Percentiles rank a stretch among this genome's conserved stretches.
These are phyloP conservation scores for Cabera pusaria DNA, from an alignment of 2,888 invertebrate genomes.

Conservation along the genomic window DNA sequence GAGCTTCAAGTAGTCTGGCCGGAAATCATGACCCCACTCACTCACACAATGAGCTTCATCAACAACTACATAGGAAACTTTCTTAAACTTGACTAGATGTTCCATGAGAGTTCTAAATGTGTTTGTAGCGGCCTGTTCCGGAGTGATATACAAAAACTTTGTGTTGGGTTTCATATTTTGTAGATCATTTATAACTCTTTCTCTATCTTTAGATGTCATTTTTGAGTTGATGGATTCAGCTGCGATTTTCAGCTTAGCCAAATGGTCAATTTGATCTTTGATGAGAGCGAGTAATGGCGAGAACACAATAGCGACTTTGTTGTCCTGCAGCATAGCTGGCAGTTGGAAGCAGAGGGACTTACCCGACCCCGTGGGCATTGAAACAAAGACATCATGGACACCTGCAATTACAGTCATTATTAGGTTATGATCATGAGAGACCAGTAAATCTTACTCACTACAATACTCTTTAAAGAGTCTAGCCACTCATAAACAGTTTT, in stretches of 20 bases:
- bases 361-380: slow-evolving; percentile 99
- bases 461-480: too few species aligned
- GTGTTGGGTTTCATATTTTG: slow-evolving; percentile 88
- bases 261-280: slow-evolving; percentile 97
- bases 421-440: too few species aligned
- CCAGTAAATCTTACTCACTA: too few species aligned
- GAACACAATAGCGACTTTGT: slow-evolving; percentile 95
- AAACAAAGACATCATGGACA: slow-evolving; percentile 95
- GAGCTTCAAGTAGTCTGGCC: slow-evolving; percentile 96
- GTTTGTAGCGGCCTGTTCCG: slow-evolving; percentile 95
- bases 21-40: slow-evolving; percentile 99
- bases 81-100: slow-evolving; percentile 88
- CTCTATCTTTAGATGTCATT: slow-evolving; percentile 89
- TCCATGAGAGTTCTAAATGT: slow-evolving; percentile 88
- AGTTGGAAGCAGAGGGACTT: slow-evolving; percentile 99
- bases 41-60: slow-evolving; percentile 99
- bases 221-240: slow-evolving; percentile 97
- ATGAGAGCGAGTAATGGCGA: slow-evolving; percentile 98
- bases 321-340: slow-evolving; percentile 92
- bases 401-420: too few species aligned
- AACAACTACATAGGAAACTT: slow-evolving; percentile 95
- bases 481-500: too few species aligned
- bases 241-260: slow-evolving; percentile 88
- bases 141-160: slow-evolving; percentile 96
- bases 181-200: slow-evolving; percentile 90